Evolutionary conservation across 2,888 invertebrate species (phyloP).

Genomic region (Phyllotreta striolata): DNA sequence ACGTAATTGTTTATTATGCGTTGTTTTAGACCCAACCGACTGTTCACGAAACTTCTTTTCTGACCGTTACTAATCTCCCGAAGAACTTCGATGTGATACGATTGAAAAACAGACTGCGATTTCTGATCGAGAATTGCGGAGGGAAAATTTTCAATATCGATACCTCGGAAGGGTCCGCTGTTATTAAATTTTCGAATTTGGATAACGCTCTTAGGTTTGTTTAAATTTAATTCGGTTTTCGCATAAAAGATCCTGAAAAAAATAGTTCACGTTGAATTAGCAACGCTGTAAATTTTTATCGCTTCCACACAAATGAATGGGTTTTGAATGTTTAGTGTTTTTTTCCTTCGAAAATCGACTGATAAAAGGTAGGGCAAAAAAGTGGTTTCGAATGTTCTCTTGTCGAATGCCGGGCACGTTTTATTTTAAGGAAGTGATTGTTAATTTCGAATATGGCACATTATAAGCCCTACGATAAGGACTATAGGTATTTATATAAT

Average conservation of each 20-base stretch:
- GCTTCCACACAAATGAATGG: no score
- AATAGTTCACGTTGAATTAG: background rate
- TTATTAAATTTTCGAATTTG: slow-evolving; percentile 73
- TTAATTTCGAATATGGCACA: slow-evolving; percentile 50
- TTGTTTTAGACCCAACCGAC: slow-evolving; percentile 38
- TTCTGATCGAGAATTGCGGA: slow-evolving; percentile 81
- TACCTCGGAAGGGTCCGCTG: slow-evolving; percentile 67
- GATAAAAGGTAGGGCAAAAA: background rate
- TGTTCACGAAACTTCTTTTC: slow-evolving; percentile 63
- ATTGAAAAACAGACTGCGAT: slow-evolving; percentile 70
- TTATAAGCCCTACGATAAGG: slow-evolving; percentile 53
- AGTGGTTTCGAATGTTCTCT: background rate
- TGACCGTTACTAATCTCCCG: slow-evolving; percentile 76
- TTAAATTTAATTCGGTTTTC: no score
- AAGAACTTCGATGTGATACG: slow-evolving; percentile 66
- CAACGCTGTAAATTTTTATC: no score
- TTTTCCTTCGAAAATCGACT: no score
- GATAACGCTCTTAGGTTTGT: slow-evolving; percentile 75
- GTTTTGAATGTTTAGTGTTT: no score
- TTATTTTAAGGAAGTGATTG: slow-evolving; percentile 45
- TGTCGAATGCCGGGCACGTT: slow-evolving; percentile 8
- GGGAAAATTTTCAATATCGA: slow-evolving; percentile 73
- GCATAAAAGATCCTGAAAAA: background rate
- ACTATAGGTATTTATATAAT: slow-evolving; percentile 47
- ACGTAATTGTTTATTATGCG: slow-evolving; percentile 15